Percentiles rank a stretch among this genome's conserved stretches.
Conservation (phyloP, 35 echinoderm and acorn worm genomes). For the Eucidaris tribuloides region DNA sequence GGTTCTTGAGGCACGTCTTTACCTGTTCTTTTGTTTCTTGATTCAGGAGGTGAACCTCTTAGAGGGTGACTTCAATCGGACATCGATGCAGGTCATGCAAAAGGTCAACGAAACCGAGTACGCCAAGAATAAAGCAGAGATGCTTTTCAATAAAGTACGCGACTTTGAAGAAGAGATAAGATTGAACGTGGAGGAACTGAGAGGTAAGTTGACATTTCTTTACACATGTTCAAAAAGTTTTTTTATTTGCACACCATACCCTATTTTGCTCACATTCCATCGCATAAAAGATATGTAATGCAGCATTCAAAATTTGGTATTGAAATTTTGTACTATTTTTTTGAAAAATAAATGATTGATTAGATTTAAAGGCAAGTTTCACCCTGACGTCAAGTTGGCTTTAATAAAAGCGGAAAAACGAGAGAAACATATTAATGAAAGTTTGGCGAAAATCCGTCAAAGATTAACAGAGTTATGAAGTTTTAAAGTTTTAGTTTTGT, state of each 20-base stretch:
- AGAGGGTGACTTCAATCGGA: slow-evolving; percentile 40
- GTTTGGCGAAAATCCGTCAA: too few relatives aligned
- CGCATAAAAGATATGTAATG: background rate
- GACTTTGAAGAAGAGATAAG: slow-evolving; percentile 58
- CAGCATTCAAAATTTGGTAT: background rate
- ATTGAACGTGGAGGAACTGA: slow-evolving; percentile 48
- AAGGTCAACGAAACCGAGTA: slow-evolving; percentile 34
- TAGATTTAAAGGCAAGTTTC: too few relatives aligned
- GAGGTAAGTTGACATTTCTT: slow-evolving; percentile 34
- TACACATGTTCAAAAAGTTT: background rate
- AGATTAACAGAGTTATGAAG: too few relatives aligned
- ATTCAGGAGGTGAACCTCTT: slow-evolving; percentile 33
- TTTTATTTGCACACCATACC: background rate
- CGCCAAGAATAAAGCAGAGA: slow-evolving; percentile 40
- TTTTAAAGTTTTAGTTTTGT: too few relatives aligned
- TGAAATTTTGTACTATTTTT: too few relatives aligned
- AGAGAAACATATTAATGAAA: too few relatives aligned
- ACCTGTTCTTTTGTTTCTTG: background rate
- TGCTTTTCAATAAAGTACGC: slow-evolving; percentile 44
- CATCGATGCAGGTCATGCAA: slow-evolving; percentile 9
- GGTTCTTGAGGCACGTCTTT: background rate
- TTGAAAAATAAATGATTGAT: too few relatives aligned
- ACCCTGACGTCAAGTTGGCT: too few relatives aligned
- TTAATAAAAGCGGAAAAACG: too few relatives aligned
- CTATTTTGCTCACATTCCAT: background rate